Evolutionary conservation across 2,113 vertebrate species (phyloP).

Genomic region (Oncorhynchus masou): DNA sequence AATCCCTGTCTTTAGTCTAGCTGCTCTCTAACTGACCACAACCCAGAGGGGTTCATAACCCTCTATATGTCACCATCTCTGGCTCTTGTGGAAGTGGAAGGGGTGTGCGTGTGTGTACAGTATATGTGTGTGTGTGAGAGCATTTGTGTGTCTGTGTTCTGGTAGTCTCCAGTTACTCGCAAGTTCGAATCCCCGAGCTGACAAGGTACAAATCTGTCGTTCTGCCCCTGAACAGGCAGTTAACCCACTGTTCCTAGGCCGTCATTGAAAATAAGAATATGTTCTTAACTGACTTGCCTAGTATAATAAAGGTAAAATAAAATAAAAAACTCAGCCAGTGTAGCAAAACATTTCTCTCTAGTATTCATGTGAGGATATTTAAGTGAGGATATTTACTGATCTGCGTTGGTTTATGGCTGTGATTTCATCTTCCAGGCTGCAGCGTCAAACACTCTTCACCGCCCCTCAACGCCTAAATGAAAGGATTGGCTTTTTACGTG

Average conservation of each 20-base stretch:
- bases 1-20: neutral
- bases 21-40: neutral
- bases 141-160: neutral
- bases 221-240: too few relatives aligned
- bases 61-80: neutral
- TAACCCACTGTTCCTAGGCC: too few relatives aligned
- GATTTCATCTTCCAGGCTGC: conserved; percentile 21
- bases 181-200: too few relatives aligned
- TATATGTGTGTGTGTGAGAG: neutral
- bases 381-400: conserved; percentile 42
- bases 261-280: too few relatives aligned
- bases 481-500: conserved; percentile 9
- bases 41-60: neutral
- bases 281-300: too few relatives aligned
- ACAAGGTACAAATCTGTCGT: too few relatives aligned
- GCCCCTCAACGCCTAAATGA: conserved; percentile 8
- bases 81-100: neutral
- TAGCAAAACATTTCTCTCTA: neutral
- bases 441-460: conserved; percentile 9
- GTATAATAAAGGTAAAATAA: too few relatives aligned
- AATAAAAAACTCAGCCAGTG: too few relatives aligned
- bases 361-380: conserved; percentile 29
- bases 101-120: neutral
- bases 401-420: conserved; percentile 31
- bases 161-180: neutral